Percentiles rank a stretch among this genome's conserved stretches.
Conservation (phyloP, 2,888 invertebrate species). For the Parelbella ahira region DNA sequence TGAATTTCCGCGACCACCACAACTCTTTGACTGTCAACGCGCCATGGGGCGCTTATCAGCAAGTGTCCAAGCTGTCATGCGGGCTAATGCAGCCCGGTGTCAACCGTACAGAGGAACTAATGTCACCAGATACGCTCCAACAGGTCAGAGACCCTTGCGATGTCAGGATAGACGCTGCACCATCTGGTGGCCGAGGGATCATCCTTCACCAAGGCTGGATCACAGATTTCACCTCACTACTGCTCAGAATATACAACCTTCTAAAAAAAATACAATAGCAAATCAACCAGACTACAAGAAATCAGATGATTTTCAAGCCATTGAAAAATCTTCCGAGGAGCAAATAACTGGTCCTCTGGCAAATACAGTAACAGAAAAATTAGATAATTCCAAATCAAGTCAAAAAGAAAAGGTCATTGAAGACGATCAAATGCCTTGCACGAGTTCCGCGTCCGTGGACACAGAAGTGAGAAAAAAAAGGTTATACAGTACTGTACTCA, state of each 20-base stretch:
- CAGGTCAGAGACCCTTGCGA: conserved; percentile 56
- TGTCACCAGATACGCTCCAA: conserved; percentile 66
- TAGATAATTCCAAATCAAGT: conserved; percentile 36
- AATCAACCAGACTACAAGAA: conserved; percentile 33
- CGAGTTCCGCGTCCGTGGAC: conserved; percentile 55
- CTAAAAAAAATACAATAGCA: conserved; percentile 28
- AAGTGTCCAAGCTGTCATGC: conserved; percentile 62
- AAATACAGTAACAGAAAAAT: conserved; percentile 34
- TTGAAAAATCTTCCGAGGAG: conserved; percentile 32
- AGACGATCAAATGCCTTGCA: conserved; percentile 55
- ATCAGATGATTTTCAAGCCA: conserved; percentile 35
- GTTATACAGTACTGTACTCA: conserved; percentile 77
- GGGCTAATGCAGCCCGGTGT: conserved; percentile 57
- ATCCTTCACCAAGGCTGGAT: conserved; percentile 50
- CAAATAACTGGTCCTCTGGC: conserved; percentile 30
- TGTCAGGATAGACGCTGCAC: conserved; percentile 57
- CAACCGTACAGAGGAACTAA: conserved; percentile 67
- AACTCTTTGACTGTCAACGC: conserved; percentile 56
- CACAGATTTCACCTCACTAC: conserved; percentile 39
- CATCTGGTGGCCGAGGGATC: conserved; percentile 64
- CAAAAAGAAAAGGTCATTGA: conserved; percentile 41
- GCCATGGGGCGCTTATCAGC: conserved; percentile 61
- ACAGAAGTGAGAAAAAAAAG: conserved; percentile 60
- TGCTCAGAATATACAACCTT: conserved; percentile 32
- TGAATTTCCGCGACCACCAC: conserved; percentile 60